These are phyloP conservation scores for Microcebus tavaratra DNA, from an alignment of 2,113 vertebrate genomes.

Conservation along the genomic window DNA sequence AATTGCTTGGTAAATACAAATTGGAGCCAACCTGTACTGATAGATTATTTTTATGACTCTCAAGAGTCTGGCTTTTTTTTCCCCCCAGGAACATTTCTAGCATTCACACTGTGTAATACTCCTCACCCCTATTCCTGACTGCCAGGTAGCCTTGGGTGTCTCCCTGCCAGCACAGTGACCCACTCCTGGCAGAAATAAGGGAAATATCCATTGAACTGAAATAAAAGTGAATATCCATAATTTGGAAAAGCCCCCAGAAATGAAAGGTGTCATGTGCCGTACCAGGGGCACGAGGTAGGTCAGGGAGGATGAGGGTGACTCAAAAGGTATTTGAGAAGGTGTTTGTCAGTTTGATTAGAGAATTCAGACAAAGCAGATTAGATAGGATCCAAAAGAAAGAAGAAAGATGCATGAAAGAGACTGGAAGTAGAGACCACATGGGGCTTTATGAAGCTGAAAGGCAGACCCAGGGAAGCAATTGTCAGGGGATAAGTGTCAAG, in stretches of 20 bases:
- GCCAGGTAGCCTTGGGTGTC: slow-evolving; percentile 7
- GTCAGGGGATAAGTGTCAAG: slow-evolving; percentile 71
- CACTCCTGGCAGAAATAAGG: neutral
- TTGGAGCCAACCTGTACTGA: neutral
- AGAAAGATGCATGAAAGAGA: slow-evolving; percentile 53
- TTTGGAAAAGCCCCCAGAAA: slow-evolving; percentile 20
- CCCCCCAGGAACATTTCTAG: neutral
- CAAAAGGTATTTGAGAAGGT: slow-evolving; percentile 32
- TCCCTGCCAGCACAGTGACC: neutral
- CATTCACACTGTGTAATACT: neutral
- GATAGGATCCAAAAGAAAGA: slow-evolving; percentile 60
- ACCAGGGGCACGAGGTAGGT: neutral
- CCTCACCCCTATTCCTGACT: neutral
- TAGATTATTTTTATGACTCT: neutral
- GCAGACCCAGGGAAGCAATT: slow-evolving; percentile 64
- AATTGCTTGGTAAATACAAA: neutral
- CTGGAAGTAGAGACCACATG: slow-evolving; percentile 45
- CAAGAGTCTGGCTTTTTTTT: neutral
- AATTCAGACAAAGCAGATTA: slow-evolving; percentile 61
- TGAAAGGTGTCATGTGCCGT: neutral
- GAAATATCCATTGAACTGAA: slow-evolving; percentile 29
- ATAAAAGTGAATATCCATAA: neutral
- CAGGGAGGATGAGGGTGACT: neutral
- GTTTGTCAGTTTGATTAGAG: slow-evolving; percentile 51
- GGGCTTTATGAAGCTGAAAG: slow-evolving; percentile 75